Base-by-base conservation (phyloP, 2,888 invertebrate genomes). In the Arctia plantaginis region DNA sequence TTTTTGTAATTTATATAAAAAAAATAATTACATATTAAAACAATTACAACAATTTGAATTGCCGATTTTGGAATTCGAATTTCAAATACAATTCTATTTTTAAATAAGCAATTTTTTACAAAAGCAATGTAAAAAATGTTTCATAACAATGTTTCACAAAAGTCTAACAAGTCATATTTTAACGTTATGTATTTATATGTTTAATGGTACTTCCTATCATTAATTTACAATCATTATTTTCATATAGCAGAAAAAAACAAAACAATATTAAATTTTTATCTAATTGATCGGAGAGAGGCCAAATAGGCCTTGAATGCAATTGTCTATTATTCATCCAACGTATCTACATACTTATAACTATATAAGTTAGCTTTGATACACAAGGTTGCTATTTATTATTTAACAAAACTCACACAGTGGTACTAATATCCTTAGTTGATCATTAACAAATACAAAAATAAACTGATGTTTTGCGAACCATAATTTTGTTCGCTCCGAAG, bases 251-350 rank as follows among this genome's bases (percentile, higher is more conserved):
- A 12, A 62, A 44, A 47, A 55, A 51, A 62, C 33, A 73, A 64
- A 71, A 73, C 41, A 41, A 71, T 30, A 51, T 64, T 64, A 66
- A 69, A 69, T 69, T 77, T 71, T 72, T 77, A 82, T 80, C 80
- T 72, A 64, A 75, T 69, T 75, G 75, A 76, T 74, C 66, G 51
- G 73, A 77, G 81, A 84, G 75, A 79, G 79, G 81, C 73, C 33
- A 74, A 70, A 69, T 55, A 79, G 73, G 65, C 84, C 82, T 84
- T 84, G 84, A 78, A 76, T 78, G 76, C 76, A 75, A 80, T 81
- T 33, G 20, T 30, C 70, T 47, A 71, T 84, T 81, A 84, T 74
- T 84, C 82, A 84, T 72, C 64, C 35, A 69, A 41, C 8, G 30
- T 64, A 33, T n/a, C 23, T 23, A 65, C 47, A 27, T 39, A 69